These are phyloP conservation scores for Casuarius casuarius DNA, from an alignment of 2,113 vertebrate genomes.

Conservation along the genomic window DNA sequence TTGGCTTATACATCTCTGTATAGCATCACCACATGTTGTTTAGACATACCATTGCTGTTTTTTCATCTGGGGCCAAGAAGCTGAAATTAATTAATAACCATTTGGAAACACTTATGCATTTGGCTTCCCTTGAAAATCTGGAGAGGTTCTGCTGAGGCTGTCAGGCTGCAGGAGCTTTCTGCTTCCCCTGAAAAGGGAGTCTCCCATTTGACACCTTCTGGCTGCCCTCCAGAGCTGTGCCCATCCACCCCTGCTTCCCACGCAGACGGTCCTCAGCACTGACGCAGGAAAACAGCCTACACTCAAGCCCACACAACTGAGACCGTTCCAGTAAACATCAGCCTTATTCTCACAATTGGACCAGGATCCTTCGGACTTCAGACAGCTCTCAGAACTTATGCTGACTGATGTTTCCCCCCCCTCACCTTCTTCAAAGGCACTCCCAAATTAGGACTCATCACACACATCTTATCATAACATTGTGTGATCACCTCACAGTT, in stretches of 20 bases:
- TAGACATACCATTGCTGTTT: not conserved
- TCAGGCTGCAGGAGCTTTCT: not conserved
- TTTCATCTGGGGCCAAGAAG: not conserved
- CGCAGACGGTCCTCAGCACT: not conserved
- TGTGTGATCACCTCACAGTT: not conserved
- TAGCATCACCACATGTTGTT: not conserved
- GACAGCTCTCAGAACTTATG: not conserved
- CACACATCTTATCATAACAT: not conserved
- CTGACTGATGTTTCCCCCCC: not conserved
- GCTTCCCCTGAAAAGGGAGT: not conserved
- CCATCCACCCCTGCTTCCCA: not conserved
- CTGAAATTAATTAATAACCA: not conserved
- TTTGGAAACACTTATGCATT: not conserved
- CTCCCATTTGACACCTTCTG: not conserved
- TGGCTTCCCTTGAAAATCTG: not conserved
- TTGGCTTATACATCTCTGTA: not conserved
- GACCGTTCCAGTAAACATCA: fast-evolving
- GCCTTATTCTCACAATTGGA: not conserved
- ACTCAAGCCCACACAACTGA: fast-evolving
- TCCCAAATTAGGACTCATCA: not conserved
- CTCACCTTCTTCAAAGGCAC: not conserved
- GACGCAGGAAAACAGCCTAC: fast-evolving
- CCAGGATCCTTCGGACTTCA: not conserved
- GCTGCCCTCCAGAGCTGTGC: fast-evolving
- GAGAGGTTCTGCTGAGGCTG: not conserved